Percentiles rank a stretch among this genome's conserved stretches.
Conservation (phyloP, 2,113 vertebrate genomes). For the Hippocampus zosterae region DNA sequence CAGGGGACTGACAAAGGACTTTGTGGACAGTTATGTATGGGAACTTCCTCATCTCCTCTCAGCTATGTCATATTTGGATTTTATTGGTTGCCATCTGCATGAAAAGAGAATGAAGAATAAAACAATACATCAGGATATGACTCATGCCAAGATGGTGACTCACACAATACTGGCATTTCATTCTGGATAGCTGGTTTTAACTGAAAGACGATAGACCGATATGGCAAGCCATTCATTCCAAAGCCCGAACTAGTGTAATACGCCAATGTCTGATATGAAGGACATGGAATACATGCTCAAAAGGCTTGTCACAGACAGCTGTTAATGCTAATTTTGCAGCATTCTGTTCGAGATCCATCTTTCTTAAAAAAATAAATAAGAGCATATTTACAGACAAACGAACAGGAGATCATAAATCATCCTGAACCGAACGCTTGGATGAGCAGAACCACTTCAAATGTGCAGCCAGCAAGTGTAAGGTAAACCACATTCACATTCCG, state of each 20-base stretch:
- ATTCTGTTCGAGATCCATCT: conserved; percentile 9
- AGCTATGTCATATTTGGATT: not conserved
- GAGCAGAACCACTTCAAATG: conserved; percentile 28
- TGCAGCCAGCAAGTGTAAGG: conserved; percentile 14
- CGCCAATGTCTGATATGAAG: too few relatives aligned
- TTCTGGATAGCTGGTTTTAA: not conserved
- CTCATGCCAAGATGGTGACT: not conserved
- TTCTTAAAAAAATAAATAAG: conserved; percentile 10
- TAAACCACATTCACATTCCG: conserved; percentile 57
- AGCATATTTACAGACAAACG: conserved; percentile 27
- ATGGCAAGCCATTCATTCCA: too few relatives aligned
- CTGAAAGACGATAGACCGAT: not conserved
- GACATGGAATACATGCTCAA: too few relatives aligned
- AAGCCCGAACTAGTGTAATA: too few relatives aligned
- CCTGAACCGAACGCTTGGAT: conserved; percentile 26
- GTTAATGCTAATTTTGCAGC: not conserved
- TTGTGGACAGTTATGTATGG: too few relatives aligned
- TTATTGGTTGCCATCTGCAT: not conserved
- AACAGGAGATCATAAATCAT: conserved; percentile 32
- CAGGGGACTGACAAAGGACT: too few relatives aligned
- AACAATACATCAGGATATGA: not conserved
- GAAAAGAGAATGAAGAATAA: not conserved
- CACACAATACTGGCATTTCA: not conserved
- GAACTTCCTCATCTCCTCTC: not conserved
- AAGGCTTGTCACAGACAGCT: not conserved